Base-by-base conservation (phyloP, 2,888 invertebrate genomes). In the Lasiommata megera region DNA sequence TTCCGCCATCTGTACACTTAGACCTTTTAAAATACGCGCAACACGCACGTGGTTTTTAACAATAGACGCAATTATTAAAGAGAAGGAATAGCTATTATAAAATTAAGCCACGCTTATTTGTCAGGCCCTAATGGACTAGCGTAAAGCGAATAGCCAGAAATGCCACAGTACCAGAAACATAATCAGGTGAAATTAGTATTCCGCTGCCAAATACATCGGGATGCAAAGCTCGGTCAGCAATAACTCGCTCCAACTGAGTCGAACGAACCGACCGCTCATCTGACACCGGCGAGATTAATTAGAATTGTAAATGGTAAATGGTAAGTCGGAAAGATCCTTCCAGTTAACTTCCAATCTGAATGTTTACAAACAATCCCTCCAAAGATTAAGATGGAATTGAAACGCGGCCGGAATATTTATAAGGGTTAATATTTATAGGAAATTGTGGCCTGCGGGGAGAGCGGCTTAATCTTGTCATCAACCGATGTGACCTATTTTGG, bases 341-440 rank as follows among this genome's bases (percentile, higher is more conserved):
- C 77, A 85, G 84, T 87, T 86, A 81, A 84, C 82, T 87, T 82
- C 74, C 77, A 84, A 84, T 84, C 86, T 82, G 80, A 84, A 85
- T 85, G 80, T 88, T 87, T 88, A 84, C 82, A 73, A 87, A 88
- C 88, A 88, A 88, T 86, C 86, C 87, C 82, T 82, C 80, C 78
- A 78, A 78, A 86, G 88, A 88, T 88, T 88, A 86, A 81, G 81
- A 78, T 71, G 72, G 73, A 80, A 82, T 80, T 73, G 81, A 76
- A 79, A 79, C 83, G 72, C 71, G 68, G 68, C 61, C 61, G 71
- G 85, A 86, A 87, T 86, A 85, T 83, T 85, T 83, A 83, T 80
- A 79, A 81, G 77, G 76, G 78, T 75, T 79, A 76, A 77, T 79
- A 77, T 80, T 80, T 75, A 67, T 71, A 69, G 52, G 47, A 58